phyloP scores from a whole-genome alignment of 2,888 invertebrate species.

The Phania funesta region DNA sequence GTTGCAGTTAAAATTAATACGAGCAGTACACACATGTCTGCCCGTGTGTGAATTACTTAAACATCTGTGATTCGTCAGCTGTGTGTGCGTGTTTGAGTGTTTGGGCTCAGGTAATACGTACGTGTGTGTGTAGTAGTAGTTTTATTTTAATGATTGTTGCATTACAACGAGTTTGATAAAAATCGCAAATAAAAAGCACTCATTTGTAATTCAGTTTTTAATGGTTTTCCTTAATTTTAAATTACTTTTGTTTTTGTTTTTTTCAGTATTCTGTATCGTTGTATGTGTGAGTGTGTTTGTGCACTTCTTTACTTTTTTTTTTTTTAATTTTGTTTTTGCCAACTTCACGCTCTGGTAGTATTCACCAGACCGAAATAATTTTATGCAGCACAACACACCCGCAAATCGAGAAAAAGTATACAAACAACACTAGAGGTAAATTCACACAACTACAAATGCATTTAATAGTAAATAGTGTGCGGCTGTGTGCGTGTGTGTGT shows the following conservation, averaged over 20 bases:
- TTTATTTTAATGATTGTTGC: slow-evolving; percentile 59
- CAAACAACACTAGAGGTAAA: slow-evolving; percentile 62
- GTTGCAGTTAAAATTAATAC: neutral
- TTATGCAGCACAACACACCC: slow-evolving; percentile 78
- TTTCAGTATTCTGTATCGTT: slow-evolving; percentile 68
- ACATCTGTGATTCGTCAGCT: slow-evolving; percentile 16
- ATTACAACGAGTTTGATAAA: slow-evolving; percentile 64
- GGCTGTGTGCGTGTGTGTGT: neutral
- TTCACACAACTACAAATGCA: slow-evolving; percentile 28
- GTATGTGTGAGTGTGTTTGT: slow-evolving; percentile 1
- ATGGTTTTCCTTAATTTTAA: slow-evolving; percentile 64
- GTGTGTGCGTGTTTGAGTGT: slow-evolving; percentile 6
- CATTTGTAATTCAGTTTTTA: slow-evolving; percentile 67
- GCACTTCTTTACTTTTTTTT: neutral
- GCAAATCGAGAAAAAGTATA: slow-evolving; percentile 69
- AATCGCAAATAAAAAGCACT: slow-evolving; percentile 67
- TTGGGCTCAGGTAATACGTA: slow-evolving; percentile 26
- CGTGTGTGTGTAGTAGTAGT: slow-evolving; percentile 26
- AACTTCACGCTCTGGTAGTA: slow-evolving; percentile 81
- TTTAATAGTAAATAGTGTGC: neutral
- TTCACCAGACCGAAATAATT: slow-evolving; percentile 81
- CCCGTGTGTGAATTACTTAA: neutral
- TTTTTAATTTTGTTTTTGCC: slow-evolving; percentile 73
- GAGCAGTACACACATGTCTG: neutral
- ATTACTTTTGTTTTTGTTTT: slow-evolving; percentile 65